A percentile compares a stretch with the other conserved stretches of the same genome.
phyloP scores from a whole-genome alignment of 2,797 vertebrate genomes.

The Salarias fasciatus region DNA sequence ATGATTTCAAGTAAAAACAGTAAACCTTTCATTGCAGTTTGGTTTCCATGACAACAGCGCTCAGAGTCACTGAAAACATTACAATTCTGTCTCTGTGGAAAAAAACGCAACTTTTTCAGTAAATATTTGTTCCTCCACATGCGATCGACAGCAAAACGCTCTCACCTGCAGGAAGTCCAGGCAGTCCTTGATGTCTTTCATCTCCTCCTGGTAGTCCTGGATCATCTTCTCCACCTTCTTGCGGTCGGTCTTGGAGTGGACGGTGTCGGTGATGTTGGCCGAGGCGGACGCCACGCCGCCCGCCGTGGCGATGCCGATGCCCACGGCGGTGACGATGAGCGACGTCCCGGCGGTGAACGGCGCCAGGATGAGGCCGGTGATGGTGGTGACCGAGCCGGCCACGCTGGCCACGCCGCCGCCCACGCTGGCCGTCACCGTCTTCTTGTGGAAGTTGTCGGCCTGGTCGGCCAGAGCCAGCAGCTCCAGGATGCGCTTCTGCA shows the following conservation, averaged over 20 bases:
- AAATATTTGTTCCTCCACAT: no score
- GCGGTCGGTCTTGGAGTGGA: conserved; percentile 81
- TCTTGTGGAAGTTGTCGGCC: conserved; percentile 81
- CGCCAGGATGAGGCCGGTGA: conserved; percentile 82
- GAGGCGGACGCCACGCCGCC: conserved; percentile 80
- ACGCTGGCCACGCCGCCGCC: conserved; percentile 80
- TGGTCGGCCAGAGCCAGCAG: conserved; percentile 73
- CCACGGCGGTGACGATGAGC: conserved; percentile 82
- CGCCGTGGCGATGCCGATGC: conserved; percentile 79
- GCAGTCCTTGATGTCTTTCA: conserved; percentile 81
- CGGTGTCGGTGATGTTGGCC: conserved; percentile 82
- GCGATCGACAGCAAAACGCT: no score
- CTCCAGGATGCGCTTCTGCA: conserved; percentile 76
- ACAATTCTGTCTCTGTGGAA: no score
- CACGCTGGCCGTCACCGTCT: conserved; percentile 75
- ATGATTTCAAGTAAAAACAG: no score
- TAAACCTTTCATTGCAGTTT: no score
- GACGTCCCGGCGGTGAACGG: conserved; percentile 82
- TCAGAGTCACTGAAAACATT: no score
- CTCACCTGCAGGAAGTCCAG: conserved; percentile 81
- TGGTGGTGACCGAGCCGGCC: conserved; percentile 80
- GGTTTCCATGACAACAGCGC: no score
- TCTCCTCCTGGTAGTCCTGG: conserved; percentile 78
- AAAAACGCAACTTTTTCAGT: no score
- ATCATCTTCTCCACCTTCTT: conserved; percentile 84